Conservation (phyloP, 1,140 invertebrate genomes). For the Cotesia vestalis region DNA sequence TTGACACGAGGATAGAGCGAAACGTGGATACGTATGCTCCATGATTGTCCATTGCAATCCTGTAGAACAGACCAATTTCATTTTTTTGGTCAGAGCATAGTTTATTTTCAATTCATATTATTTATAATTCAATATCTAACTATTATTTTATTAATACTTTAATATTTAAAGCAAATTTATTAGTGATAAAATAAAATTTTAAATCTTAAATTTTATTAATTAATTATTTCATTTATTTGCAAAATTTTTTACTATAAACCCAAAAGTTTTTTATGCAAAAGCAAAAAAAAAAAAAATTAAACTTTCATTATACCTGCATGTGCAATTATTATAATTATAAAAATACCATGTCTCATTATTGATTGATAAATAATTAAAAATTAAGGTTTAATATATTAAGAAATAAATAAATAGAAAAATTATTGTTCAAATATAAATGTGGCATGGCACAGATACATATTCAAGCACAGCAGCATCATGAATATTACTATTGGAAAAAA, state of each 20-base stretch:
- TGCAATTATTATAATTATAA: too few species aligned
- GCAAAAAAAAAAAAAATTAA: too few species aligned
- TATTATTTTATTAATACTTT: not conserved
- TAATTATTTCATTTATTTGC: not conserved
- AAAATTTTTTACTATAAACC: too few species aligned
- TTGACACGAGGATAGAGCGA: slow-evolving; percentile 70
- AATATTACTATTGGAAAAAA: not conserved
- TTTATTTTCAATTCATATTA: slow-evolving; percentile 11
- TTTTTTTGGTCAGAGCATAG: slow-evolving; percentile 41
- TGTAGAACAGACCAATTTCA: slow-evolving; percentile 66
- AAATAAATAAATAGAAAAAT: slow-evolving; percentile 25
- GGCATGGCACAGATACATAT: slow-evolving; percentile 61
- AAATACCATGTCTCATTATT: not conserved
- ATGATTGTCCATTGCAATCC: slow-evolving; percentile 77
- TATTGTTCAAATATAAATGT: slow-evolving; percentile 43
- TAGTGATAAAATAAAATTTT: not conserved
- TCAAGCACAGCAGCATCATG: slow-evolving; percentile 49
- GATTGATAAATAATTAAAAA: slow-evolving; percentile 22
- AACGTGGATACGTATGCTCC: slow-evolving; percentile 74
- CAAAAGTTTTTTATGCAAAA: too few species aligned
- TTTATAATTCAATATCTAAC: not conserved
- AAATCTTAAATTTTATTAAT: too few species aligned
- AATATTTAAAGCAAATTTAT: not conserved
- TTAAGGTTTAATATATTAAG: not conserved
- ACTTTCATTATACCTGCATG: too few species aligned